phyloP scores from a whole-genome alignment of 2,113 vertebrate genomes.

The Odobenus rosmarus region DNA sequence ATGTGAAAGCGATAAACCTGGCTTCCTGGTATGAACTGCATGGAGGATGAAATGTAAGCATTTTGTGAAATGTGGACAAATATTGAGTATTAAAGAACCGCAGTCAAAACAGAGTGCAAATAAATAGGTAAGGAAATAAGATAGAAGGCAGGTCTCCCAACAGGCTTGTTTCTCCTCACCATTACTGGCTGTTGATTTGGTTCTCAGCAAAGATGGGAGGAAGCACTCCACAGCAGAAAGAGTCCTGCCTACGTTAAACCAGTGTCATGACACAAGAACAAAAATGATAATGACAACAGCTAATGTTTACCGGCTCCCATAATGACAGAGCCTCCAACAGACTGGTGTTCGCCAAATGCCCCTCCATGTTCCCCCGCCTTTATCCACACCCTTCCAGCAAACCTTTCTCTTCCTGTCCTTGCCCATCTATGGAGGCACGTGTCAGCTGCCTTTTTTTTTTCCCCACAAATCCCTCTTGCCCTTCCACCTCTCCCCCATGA shows the following conservation, averaged over 20 bases:
- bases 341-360: not conserved
- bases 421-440: not conserved
- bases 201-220: not conserved
- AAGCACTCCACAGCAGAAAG: not conserved
- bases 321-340: not conserved
- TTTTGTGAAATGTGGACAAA: not conserved
- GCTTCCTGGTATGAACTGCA: not conserved
- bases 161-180: not conserved
- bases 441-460: not conserved
- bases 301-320: not conserved
- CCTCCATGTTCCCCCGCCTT: not conserved
- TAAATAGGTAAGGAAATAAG: not conserved
- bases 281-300: not conserved
- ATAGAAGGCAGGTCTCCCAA: not conserved
- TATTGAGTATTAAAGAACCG: not conserved
- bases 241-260: not conserved
- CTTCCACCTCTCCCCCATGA: not conserved
- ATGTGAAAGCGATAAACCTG: not conserved
- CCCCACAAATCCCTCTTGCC: not conserved
- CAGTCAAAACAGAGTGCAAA: not conserved
- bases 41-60: not conserved
- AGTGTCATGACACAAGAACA: not conserved
- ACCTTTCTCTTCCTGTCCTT: not conserved
- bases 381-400: not conserved
- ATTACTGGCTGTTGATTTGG: not conserved